Base-by-base conservation (phyloP, 2,113 vertebrate genomes). In the Anarrhichthys ocellatus region DNA sequence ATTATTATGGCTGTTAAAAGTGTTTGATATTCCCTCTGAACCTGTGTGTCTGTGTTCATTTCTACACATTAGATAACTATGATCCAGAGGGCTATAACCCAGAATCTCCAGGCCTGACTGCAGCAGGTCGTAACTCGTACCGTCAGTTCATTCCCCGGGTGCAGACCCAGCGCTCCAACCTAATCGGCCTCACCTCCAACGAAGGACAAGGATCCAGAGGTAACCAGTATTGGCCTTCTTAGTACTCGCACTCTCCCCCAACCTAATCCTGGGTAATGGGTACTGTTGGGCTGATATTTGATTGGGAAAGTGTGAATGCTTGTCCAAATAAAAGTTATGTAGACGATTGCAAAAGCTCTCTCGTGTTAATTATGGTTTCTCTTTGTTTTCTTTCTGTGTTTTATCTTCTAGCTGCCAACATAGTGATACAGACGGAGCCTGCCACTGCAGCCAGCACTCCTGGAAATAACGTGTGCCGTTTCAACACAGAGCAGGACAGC, bases 81-180 rank as follows among this genome's bases (percentile, higher is more conserved):
- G 98, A 99, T 92, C 97, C 97, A 77, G 98, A 99, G 95, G 98
- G 96, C 70, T 99, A 99, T 93, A 99, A 99, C 93, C 98, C 98
- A n/a, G 98, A 99, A 95, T 97, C 98, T 73, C 98, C 98, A 72
- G 99, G 96, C 88, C 95, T 99, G 92, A 99, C 98, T n/a, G 95
- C 94, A 88, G 93, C 97, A 79, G 96, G 97, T 90, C 96, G 97
- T 89, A 95, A 97, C 88, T 96, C 95, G 59, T 99, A 99, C 69
- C 96, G 97, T 48, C 98, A 98, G 86, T 99, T 99, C 91, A 98
- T 99, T 90, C 97, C 98, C 15, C 96, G 98, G 82, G 95, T 97
- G 70, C 97, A 98, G 93, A 97, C 95, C 24, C 98, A 99, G 82
- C 97, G 98, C 73, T 95, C 97, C 81, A 99, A 99, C 93, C 95